Conservation (phyloP, 2,797 vertebrate species). For the Crenichthys baileyi region DNA sequence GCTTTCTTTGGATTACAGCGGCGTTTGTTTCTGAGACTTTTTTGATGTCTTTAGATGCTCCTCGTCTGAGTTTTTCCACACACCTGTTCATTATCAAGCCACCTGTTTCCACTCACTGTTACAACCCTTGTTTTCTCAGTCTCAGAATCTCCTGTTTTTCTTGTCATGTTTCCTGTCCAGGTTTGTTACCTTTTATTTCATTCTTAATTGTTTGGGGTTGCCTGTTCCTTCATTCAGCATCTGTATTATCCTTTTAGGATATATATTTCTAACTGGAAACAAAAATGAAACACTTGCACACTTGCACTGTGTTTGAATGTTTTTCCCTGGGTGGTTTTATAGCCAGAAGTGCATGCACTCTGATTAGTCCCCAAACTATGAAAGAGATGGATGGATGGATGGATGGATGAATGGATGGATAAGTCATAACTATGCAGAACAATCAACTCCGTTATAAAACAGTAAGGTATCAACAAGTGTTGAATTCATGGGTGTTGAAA, state of each 20-base stretch:
- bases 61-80: too few relatives aligned
- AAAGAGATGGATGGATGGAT: not conserved
- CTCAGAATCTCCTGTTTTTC: not conserved
- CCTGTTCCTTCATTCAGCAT: not conserved
- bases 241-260: not conserved
- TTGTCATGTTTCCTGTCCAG: not conserved
- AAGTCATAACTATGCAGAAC: too few relatives aligned
- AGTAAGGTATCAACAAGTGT: not conserved
- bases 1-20: too few relatives aligned
- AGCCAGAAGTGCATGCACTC: not conserved
- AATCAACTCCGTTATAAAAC: not conserved
- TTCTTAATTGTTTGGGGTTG: not conserved
- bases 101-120: too few relatives aligned
- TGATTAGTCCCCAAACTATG: not conserved
- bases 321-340: too few relatives aligned
- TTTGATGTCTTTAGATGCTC: too few relatives aligned
- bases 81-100: too few relatives aligned
- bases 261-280: not conserved
- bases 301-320: too few relatives aligned
- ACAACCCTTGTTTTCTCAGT: too few relatives aligned
- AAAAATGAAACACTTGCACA: too few relatives aligned
- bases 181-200: not conserved
- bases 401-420: not conserved
- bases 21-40: too few relatives aligned
- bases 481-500: slow-evolving; percentile 11